phyloP scores from a whole-genome alignment of 2,113 vertebrate species.

The Carassius auratus region DNA sequence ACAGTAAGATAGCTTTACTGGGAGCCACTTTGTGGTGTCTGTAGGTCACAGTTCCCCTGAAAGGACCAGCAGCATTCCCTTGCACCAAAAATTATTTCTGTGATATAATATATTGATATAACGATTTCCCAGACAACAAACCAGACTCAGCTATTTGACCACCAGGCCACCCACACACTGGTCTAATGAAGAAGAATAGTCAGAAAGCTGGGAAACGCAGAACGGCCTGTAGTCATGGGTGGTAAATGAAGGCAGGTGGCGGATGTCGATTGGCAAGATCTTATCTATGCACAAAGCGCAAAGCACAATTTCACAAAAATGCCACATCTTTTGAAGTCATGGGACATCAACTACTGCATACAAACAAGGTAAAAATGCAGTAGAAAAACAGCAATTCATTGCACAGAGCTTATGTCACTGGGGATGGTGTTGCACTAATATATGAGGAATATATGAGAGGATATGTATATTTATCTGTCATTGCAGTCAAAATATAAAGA shows the following conservation, averaged over 20 bases:
- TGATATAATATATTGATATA: background rate
- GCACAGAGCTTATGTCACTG: background rate
- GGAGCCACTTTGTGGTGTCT: background rate
- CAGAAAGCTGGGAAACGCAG: conserved; percentile 1
- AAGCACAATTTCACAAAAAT: conserved; percentile 51
- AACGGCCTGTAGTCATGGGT: conserved; percentile 13
- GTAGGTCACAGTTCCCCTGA: background rate
- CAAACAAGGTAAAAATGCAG: conserved; percentile 45
- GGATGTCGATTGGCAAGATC: conserved; percentile 46
- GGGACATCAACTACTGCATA: conserved; percentile 52
- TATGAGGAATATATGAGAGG: background rate
- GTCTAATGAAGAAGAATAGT: conserved; percentile 25
- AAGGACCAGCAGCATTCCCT: background rate
- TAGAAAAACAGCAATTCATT: conserved; percentile 21
- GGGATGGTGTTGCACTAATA: too few relatives aligned
- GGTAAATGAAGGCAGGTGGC: conserved; percentile 43
- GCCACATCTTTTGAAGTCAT: conserved; percentile 49
- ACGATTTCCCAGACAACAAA: conserved; percentile 23
- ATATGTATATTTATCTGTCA: conserved; percentile 20
- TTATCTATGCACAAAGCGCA: conserved; percentile 49
- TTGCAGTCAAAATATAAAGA: conserved; percentile 24
- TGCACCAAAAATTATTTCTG: conserved; percentile 23
- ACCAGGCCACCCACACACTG: conserved; percentile 53
- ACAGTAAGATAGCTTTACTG: background rate
- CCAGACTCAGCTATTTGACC: conserved; percentile 39